A percentile compares a stretch with the other conserved stretches of the same genome.
phyloP scores from a whole-genome alignment of 2,888 invertebrate species.

The Capitulum mitella region DNA sequence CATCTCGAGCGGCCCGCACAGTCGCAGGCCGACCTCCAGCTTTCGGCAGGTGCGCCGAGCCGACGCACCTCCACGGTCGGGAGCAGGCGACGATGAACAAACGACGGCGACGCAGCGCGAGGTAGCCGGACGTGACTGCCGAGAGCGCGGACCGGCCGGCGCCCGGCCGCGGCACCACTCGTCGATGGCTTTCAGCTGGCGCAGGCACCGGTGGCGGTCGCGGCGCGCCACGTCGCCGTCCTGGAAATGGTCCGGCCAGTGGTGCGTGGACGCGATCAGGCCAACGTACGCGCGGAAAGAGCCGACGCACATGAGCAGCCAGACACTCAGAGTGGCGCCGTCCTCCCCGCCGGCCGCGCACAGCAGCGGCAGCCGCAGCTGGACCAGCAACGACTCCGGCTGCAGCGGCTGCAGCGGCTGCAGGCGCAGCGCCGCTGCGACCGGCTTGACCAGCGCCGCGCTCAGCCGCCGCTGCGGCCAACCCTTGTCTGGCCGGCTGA shows the following conservation, averaged over 20 bases:
- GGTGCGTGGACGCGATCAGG: constrained; percentile 60
- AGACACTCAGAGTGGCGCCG: too few species aligned
- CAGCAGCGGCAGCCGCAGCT: too few species aligned
- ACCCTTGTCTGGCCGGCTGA: background rate
- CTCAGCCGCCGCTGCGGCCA: constrained; percentile 18
- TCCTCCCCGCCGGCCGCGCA: too few species aligned
- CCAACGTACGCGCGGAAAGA: too few species aligned
- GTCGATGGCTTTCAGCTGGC: constrained; percentile 64
- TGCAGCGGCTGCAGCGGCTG: too few species aligned
- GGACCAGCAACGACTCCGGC: too few species aligned
- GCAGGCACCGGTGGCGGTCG: constrained; percentile 65
- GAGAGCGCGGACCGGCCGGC: constrained; percentile 57
- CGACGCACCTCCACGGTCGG: constrained; percentile 67
- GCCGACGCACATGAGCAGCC: too few species aligned
- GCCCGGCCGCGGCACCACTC: constrained; percentile 61
- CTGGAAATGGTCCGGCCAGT: constrained; percentile 69
- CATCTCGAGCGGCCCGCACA: constrained; percentile 52
- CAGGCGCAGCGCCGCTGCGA: constrained; percentile 52
- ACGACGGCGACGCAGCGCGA: constrained; percentile 68
- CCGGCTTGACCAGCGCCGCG: background rate
- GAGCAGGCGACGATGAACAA: constrained; percentile 76
- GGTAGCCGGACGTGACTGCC: constrained; percentile 67
- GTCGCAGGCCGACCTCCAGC: constrained; percentile 50
- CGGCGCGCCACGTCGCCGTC: constrained; percentile 62
- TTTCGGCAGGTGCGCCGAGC: constrained; percentile 58